Evolutionary conservation across 2,888 invertebrate genomes (phyloP).

Genomic region (Agonopterix arenella): DNA sequence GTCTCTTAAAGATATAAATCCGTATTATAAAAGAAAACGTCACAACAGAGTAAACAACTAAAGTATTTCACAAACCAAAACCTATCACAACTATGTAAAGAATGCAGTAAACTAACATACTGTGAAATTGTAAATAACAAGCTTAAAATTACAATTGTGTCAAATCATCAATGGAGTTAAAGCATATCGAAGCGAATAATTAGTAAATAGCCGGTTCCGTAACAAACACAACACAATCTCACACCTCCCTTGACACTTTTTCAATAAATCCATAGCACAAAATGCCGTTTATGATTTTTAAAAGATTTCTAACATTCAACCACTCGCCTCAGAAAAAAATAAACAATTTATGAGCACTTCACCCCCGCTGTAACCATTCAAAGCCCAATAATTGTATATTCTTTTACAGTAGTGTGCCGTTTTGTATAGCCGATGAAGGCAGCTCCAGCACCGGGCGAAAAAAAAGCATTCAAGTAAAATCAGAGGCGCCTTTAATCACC

Average conservation of each 20-base stretch:
- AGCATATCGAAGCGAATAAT: slow-evolving; percentile 49
- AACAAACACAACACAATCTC: slow-evolving; percentile 34
- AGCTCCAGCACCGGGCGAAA: slow-evolving; percentile 34
- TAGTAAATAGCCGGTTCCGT: slow-evolving; percentile 48
- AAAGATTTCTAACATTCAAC: slow-evolving; percentile 59
- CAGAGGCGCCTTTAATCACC: slow-evolving; percentile 77
- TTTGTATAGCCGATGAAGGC: slow-evolving; percentile 70
- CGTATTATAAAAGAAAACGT: too few relatives aligned
- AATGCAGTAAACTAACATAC: background rate
- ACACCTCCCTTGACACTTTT: slow-evolving; percentile 48
- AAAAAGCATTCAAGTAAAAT: slow-evolving; percentile 73
- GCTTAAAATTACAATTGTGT: background rate
- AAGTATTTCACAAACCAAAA: too few relatives aligned
- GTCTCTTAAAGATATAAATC: too few relatives aligned
- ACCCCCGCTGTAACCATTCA: slow-evolving; percentile 76
- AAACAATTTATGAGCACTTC: slow-evolving; percentile 74
- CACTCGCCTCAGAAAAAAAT: slow-evolving; percentile 44
- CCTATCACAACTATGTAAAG: too few relatives aligned
- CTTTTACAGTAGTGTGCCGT: slow-evolving; percentile 76
- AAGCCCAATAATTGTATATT: slow-evolving; percentile 76
- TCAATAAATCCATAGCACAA: slow-evolving; percentile 52
- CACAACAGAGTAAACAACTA: too few relatives aligned
- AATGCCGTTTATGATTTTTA: slow-evolving; percentile 65
- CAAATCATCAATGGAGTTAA: slow-evolving; percentile 8
- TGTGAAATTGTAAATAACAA: background rate